A percentile compares a stretch with the other conserved stretches of the same genome.
phyloP scores from a whole-genome alignment of 1,140 invertebrate genomes.

The Ditylenchus dipsaci region DNA sequence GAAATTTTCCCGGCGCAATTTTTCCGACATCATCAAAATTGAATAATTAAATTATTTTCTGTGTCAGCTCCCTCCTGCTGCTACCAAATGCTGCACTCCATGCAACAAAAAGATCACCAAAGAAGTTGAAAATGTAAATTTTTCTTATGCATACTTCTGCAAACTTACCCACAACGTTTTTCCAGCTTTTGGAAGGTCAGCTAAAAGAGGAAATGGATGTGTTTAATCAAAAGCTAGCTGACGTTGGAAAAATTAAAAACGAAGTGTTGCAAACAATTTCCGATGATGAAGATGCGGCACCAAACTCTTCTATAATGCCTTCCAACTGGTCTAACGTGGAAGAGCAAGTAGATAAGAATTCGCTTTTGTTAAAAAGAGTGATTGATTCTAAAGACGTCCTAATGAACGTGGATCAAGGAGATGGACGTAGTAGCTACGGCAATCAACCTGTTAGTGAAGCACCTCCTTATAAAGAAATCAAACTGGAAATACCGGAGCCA shows the following conservation, averaged over 20 bases:
- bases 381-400: background rate
- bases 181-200: slow-evolving; percentile 23
- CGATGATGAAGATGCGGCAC: slow-evolving; percentile 10
- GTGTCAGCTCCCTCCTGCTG: slow-evolving; percentile 5
- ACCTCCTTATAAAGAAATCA: slow-evolving; percentile 28
- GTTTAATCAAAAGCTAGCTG: slow-evolving; percentile 9
- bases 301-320: background rate
- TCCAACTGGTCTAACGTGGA: background rate
- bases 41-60: too few relatives aligned
- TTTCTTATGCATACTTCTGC: background rate
- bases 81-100: slow-evolving; percentile 29
- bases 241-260: background rate
- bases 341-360: background rate
- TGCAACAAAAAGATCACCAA: slow-evolving; percentile 30
- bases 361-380: background rate
- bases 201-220: slow-evolving; percentile 15
- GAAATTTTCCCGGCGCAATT: background rate
- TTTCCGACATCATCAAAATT: slow-evolving; percentile 16
- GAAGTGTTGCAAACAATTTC: background rate
- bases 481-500: slow-evolving; percentile 19
- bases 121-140: slow-evolving; percentile 29
- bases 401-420: background rate
- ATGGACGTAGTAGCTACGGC: background rate
- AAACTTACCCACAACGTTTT: background rate
- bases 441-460: background rate